Conservation (phyloP, 2,113 vertebrate genomes). For the Maccullochella peelii region DNA sequence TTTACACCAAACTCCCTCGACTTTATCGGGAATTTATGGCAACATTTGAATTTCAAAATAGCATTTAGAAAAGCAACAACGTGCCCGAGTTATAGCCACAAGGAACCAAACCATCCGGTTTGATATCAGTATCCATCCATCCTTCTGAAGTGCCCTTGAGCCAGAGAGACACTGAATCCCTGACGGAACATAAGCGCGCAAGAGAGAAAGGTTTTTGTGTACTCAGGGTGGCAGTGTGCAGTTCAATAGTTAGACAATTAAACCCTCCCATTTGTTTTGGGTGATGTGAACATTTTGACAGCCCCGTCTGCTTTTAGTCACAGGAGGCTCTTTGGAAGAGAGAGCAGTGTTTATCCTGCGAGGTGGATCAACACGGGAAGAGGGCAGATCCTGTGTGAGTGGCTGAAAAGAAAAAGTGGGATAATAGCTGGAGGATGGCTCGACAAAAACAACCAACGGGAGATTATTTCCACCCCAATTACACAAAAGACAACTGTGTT, state of each 20-base stretch:
- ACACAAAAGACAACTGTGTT: neutral
- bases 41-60: neutral
- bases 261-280: conserved; percentile 31
- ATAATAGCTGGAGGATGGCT: conserved; percentile 12
- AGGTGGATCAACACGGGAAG: neutral
- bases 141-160: neutral
- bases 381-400: conserved; percentile 14
- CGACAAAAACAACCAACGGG: neutral
- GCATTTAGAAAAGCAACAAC: neutral
- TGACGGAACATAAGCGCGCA: neutral
- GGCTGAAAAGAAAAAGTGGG: neutral
- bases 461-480: neutral
- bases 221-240: conserved; percentile 7
- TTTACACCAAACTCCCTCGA: neutral
- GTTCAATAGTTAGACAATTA: conserved; percentile 16
- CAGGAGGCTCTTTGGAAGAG: conserved; percentile 11
- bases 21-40: neutral
- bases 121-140: neutral
- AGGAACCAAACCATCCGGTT: neutral
- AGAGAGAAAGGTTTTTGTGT: neutral
- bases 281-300: conserved; percentile 45
- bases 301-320: conserved; percentile 46
- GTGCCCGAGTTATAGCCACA: neutral
- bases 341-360: conserved; percentile 41
- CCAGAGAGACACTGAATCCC: neutral